Evolutionary conservation across 2,113 vertebrate species (phyloP), one percentile per base, ranked within the genome.

Genomic region (Gobio gobio): DNA sequence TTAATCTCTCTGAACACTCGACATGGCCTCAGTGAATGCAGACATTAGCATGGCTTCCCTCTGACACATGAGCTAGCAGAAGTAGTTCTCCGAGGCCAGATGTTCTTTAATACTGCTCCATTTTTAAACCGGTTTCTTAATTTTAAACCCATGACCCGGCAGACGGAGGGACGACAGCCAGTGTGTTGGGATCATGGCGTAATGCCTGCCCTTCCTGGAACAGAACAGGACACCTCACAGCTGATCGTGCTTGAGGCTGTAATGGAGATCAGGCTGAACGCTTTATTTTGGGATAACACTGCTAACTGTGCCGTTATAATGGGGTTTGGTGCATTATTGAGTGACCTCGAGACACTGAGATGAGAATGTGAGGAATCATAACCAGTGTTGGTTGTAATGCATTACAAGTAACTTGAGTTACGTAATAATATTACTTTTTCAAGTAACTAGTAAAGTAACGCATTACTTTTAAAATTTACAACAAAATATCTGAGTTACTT

Each of bases 151-250:
- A 6, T 33, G 59, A 79, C 20, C 49, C 47, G 54, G 14, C 56
- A 64, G 29, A 86, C 26, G 40, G 43, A 47, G 47, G 54, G 58
- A 20, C 2, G 10, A 58, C 33, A 84, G 66, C 26, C 78, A 86
- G 26, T 56, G 26, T 66, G 49, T 63, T 76, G 10, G n/a, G 20
- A 83, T 54, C 64, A 72, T 49, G 78, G 86, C 56, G 26, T 74
- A 24, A n/a, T 79, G 54, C 43, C 54, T 43, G 76, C 54, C 16
- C 80, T 91, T 92, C 90, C 73, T 72, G 86, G 90, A 93, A 91
- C 33, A 63, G 40, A 91, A 92, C 81, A 10, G 20, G 87, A 92
- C 83, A 86, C 91, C 87, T 85, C 73, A 59, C 81, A 84, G n/a
- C 24, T 58, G 83, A 49, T 85, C 1, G 3, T 75, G 45, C 45